These are phyloP conservation scores for Biston betularia DNA, from an alignment of 2,888 invertebrate genomes.

Conservation along the genomic window DNA sequence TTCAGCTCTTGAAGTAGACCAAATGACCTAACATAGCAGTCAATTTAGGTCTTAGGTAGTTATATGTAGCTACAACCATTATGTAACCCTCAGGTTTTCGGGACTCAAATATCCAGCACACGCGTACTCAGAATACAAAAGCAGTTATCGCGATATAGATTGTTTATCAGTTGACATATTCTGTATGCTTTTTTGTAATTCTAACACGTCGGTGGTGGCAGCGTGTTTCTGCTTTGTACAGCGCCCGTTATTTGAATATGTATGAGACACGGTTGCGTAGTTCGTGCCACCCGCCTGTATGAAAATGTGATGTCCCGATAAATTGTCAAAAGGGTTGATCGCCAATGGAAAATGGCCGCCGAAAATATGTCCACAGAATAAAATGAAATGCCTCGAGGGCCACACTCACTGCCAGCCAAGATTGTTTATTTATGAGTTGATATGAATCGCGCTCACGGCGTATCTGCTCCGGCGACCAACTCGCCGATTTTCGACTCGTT, in stretches of 20 bases:
- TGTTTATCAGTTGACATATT: conserved; percentile 67
- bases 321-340: conserved; percentile 84
- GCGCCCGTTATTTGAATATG: conserved; percentile 80
- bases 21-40: too few relatives aligned
- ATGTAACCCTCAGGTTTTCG: conserved; percentile 14
- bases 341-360: conserved; percentile 74
- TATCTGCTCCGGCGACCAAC: conserved; percentile 35
- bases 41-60: neutral
- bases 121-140: conserved; percentile 30
- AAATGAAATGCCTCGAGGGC: conserved; percentile 63
- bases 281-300: conserved; percentile 76
- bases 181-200: conserved; percentile 75
- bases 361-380: conserved; percentile 68
- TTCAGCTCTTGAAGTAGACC: neutral
- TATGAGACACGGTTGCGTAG: conserved; percentile 73
- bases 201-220: conserved; percentile 73
- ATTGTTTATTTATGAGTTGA: conserved; percentile 63
- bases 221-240: conserved; percentile 80
- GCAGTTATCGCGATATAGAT: conserved; percentile 59
- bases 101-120: conserved; percentile 16
- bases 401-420: conserved; percentile 56
- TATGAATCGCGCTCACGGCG: conserved; percentile 44
- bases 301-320: conserved; percentile 84
- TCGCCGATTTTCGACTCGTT: conserved; percentile 41
- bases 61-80: neutral